Base-by-base conservation (phyloP, 2,888 invertebrate species). In the Nesidiocoris tenuis region DNA sequence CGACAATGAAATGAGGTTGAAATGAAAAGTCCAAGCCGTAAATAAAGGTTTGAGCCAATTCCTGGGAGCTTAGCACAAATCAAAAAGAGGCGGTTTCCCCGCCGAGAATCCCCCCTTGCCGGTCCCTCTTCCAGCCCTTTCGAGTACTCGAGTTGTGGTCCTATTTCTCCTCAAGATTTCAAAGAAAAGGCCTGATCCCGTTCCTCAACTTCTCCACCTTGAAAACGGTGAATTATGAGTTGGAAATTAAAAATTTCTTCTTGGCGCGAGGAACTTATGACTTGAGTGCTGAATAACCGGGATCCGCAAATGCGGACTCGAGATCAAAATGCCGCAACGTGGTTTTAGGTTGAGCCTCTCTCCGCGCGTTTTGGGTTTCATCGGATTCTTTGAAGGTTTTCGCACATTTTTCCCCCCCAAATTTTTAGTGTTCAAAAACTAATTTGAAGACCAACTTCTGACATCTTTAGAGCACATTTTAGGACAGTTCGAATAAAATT, bases 21-120 rank as follows among this genome's bases (percentile, higher is more conserved):
- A 74, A 74, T 74, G 74, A 74, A 74, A 74, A 74, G 74, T 74
- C 74, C 74, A 23, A 63, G 74, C 74, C 74, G 74, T 74, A 74
- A 74, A 74, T 74, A 74, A 74, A 74, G 74, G 74, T 64, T 74
- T 74, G 74, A 74, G 74, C 74, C 74, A 74, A 74, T 74, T 74
- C 64, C 59, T 61, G 61, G 61, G 55, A 59, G 70, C 64, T 63
- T 63, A 64, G 74, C 74, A 74, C 74, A 74, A 74, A 74, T 74
- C 74, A 74, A 74, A 74, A 74, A 25, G 59, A 57, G 70, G 24
- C 59, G 39, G 39, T 39, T 39, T 39, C 39, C n/a, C n/a, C n/a
- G 61, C 61, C 19, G 61, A 19, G 61, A 61, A 61, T 21, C 61
- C 61, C 39, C 39, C 39, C 39, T 39, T 24, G 59, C 57, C 59